A percentile compares a stretch with the other conserved stretches of the same genome.
phyloP scores from a whole-genome alignment of 2,888 invertebrate genomes.

The Coleophora flavipennella region DNA sequence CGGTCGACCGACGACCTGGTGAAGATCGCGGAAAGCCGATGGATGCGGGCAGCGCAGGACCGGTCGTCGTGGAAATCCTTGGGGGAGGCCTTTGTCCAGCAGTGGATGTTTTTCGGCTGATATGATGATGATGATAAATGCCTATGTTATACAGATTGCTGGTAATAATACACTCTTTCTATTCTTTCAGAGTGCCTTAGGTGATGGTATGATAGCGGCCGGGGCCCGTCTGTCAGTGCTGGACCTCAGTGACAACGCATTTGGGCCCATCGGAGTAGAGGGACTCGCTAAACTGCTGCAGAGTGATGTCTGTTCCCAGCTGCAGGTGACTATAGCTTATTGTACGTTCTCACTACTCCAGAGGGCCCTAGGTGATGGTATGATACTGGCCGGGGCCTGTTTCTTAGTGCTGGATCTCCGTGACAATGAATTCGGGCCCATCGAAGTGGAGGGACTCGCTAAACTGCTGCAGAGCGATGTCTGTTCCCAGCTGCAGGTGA shows the following conservation, averaged over 20 bases:
- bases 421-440: conserved; percentile 97
- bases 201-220: conserved; percentile 85
- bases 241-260: conserved; percentile 97
- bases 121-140: no score
- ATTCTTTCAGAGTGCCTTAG: conserved; percentile 68
- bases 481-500: conserved; percentile 82
- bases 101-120: no score
- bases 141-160: no score
- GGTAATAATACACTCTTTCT: no score
- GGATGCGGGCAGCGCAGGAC: no score
- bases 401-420: conserved; percentile 92
- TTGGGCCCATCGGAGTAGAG: conserved; percentile 95
- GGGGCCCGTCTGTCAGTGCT: conserved; percentile 85
- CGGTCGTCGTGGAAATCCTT: no score
- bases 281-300: conserved; percentile 87
- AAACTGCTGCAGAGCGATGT: conserved; percentile 86
- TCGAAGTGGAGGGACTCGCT: conserved; percentile 91
- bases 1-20: no score
- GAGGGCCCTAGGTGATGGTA: conserved; percentile 80
- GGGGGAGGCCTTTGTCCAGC: no score
- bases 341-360: conserved; percentile 16
- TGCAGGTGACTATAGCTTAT: conserved; percentile 75
- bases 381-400: conserved; percentile 84
- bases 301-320: conserved; percentile 86
- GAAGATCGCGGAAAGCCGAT: no score